Percentiles rank a stretch among this genome's conserved stretches.
These are phyloP conservation scores for Chunga burmeisteri DNA, from an alignment of 2,113 vertebrate genomes.

Conservation along the genomic window DNA sequence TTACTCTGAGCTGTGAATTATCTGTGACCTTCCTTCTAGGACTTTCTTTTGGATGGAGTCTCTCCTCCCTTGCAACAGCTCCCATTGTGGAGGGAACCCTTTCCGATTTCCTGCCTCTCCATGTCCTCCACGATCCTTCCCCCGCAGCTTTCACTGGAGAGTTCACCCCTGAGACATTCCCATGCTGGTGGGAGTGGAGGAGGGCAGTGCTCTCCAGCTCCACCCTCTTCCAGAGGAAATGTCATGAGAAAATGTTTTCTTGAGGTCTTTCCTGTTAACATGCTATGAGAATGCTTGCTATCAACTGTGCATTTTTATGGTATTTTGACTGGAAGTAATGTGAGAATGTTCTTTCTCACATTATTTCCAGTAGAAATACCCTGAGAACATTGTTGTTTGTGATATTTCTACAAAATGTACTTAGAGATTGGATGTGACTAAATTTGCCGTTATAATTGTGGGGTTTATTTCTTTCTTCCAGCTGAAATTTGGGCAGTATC, in stretches of 20 bases:
- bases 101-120: neutral
- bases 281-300: slow-evolving; percentile 62
- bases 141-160: slow-evolving; percentile 25
- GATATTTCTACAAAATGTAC: slow-evolving; percentile 39
- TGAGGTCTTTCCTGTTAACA: slow-evolving; percentile 56
- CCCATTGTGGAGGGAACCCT: neutral
- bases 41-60: neutral
- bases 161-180: slow-evolving; percentile 61
- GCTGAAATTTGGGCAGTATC: neutral
- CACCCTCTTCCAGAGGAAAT: slow-evolving; percentile 69
- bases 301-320: slow-evolving; percentile 62
- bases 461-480: neutral
- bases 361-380: slow-evolving; percentile 66
- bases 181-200: slow-evolving; percentile 27
- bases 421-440: slow-evolving; percentile 12
- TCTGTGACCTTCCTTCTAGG: neutral
- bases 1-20: neutral
- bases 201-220: slow-evolving; percentile 29
- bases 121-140: neutral
- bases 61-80: neutral
- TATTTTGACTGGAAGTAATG: slow-evolving; percentile 67
- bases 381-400: slow-evolving; percentile 56
- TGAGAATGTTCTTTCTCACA: slow-evolving; percentile 70
- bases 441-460: slow-evolving; percentile 1
- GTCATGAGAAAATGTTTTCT: slow-evolving; percentile 74